These are phyloP conservation scores for Ichneumon xanthorius DNA, from an alignment of 2,888 invertebrate species.

Conservation along the genomic window DNA sequence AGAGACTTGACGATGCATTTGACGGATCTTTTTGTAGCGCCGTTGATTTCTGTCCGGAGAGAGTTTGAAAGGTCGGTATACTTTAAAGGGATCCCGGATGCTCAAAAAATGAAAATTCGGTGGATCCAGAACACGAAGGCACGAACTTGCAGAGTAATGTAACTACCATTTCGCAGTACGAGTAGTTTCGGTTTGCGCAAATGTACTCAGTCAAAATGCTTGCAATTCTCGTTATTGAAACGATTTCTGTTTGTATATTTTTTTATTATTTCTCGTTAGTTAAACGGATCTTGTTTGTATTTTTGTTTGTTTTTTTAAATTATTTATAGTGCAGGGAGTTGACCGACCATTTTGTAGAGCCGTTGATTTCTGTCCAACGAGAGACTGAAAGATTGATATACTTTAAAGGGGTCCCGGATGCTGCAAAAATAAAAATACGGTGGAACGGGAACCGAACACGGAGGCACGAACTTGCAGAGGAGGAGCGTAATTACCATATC, in stretches of 20 bases:
- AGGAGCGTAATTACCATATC: slow-evolving; percentile 13
- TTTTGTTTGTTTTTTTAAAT: not conserved
- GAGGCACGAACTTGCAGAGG: not conserved
- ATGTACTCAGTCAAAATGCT: slow-evolving; percentile 14
- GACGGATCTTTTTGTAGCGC: not conserved
- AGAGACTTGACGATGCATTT: not conserved
- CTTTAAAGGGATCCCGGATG: no score
- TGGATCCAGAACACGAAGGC: not conserved
- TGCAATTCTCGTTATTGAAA: not conserved
- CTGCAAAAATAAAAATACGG: not conserved
- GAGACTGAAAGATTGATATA: no score
- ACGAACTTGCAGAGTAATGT: slow-evolving; percentile 1
- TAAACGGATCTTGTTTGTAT: not conserved
- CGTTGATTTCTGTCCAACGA: not conserved
- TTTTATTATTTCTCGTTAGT: no score
- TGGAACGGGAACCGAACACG: not conserved
- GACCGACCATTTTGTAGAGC: not conserved
- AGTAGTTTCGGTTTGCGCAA: slow-evolving; percentile 7
- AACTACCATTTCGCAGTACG: slow-evolving; percentile 21
- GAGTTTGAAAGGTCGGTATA: no score
- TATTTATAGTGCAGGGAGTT: not conserved
- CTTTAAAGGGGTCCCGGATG: no score
- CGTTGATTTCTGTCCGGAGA: not conserved
- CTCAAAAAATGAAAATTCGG: no score
- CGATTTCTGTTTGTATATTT: no score